Evolutionary conservation across 2,888 invertebrate species (phyloP), one percentile per base, ranked within the genome.

Genomic region (Sinodicranocentrus sp.): DNA sequence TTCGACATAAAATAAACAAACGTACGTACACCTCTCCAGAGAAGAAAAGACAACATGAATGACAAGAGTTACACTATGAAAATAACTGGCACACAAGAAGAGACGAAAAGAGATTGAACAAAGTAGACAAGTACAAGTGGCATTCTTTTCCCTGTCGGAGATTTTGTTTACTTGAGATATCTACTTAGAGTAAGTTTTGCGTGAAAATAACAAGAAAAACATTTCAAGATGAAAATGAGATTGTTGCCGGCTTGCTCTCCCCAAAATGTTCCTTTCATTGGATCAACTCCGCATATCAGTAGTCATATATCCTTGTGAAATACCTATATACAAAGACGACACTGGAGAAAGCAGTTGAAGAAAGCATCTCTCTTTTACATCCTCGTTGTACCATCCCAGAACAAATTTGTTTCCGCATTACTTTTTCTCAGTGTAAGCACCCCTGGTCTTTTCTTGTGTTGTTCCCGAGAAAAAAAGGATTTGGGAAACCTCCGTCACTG

Each of bases 171-270:
- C 67, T 80, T 67, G 67, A 72, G 52, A 71, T 71, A 78, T 68
- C 28, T 77, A 26, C 17, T 39, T 72, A 67, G 25, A 57, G 26
- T 63, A 80, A 80, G 39, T 80, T 80, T 57, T 65, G 80, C 80
- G 80, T 80, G 80, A 80, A 80, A 80, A 79, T 63, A 72, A 80
- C 80, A 80, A 80, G 80, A 48, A 80, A 80, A 80, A 80, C 80
- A 80, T 80, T 80, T 80, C 80, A 80, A 54, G 72, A 80, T 73
- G 80, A 80, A 79, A 80, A 80, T 80, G 72, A 80, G 80, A 80
- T 80, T 80, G 80, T 72, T 80, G 57, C 80, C 44, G 80, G 72
- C 80, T 72, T 80, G 19, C 61, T 63, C 28, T 73, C 61, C 63
- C 67, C 33, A 43, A 67, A 67, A 67, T 44, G 44, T 23, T 44